phyloP scores from a whole-genome alignment of 2,113 vertebrate species.

The Dunckerocampus dactyliophorus region DNA sequence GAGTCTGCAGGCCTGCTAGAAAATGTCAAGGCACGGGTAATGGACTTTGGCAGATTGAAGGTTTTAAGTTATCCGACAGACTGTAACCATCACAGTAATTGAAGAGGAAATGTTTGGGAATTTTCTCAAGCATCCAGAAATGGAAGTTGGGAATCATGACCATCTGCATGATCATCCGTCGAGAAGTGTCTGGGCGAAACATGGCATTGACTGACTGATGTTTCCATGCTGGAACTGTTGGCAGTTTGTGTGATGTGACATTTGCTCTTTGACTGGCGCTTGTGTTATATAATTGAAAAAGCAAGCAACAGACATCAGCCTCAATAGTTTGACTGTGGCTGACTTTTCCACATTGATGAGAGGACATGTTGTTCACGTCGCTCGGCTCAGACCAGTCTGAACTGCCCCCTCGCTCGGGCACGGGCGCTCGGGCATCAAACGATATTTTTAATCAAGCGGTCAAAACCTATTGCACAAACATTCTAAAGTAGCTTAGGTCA shows the following conservation, averaged over 20 bases:
- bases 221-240: slow-evolving; percentile 5
- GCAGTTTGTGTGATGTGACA: neutral
- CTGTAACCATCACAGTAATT: neutral
- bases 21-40: neutral
- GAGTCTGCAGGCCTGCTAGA: no score
- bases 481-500: slow-evolving; percentile 82
- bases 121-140: neutral
- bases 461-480: slow-evolving; percentile 79
- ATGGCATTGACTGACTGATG: neutral
- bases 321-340: slow-evolving; percentile 30
- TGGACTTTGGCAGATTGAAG: neutral
- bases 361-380: slow-evolving; percentile 59
- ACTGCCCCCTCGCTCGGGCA: slow-evolving; percentile 64
- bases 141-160: neutral
- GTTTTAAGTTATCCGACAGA: neutral
- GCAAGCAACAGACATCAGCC: slow-evolving; percentile 9
- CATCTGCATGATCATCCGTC: neutral
- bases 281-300: slow-evolving; percentile 26
- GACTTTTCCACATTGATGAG: slow-evolving; percentile 32
- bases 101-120: slow-evolving; percentile 8
- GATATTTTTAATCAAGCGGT: slow-evolving; percentile 81
- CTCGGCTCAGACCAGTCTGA: slow-evolving; percentile 74
- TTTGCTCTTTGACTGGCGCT: neutral
- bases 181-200: neutral
- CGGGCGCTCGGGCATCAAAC: slow-evolving; percentile 70